Base-by-base conservation (phyloP, 2,888 invertebrate genomes). In the Hyppa rectilinea region DNA sequence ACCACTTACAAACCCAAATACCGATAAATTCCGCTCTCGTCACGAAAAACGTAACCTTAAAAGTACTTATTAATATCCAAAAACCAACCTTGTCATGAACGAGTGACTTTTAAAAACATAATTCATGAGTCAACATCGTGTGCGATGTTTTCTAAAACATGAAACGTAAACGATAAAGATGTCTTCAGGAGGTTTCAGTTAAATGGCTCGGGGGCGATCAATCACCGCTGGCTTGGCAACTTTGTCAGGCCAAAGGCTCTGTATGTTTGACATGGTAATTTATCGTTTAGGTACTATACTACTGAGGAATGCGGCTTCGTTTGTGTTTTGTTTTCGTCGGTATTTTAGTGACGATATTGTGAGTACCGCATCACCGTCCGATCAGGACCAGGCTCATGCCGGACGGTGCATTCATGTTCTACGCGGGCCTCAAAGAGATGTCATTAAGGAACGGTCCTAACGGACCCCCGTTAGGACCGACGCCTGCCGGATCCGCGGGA, bases 201-300 rank as follows among this genome's bases (percentile, higher is more conserved):
- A 80, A 86, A 86, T 85, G 85, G 83, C 78, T 72, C 40, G 60
- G 67, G 64, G 61, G 88, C 84, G 85, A 92, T 92, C 92, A 90
- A 92, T 92, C 92, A 92, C 79, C 81, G 75, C 50, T 73, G 80
- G 76, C 88, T 61, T 71, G 81, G 74, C 88, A 87, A 88, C 86
- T 88, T 87, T 87, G 91, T 86, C 88, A 88, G 88, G 83, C 85
- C 82, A 81, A 86, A 66, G 77, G 80, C 78, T 85, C 80, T 75
- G 76, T 78, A 71, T 80, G 80, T 77, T 72, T 78, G 72, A 77
- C 82, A 78, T 80, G 68, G 62, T 78, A 81, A 85, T 79, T 79
- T 82, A 79, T 79, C 78, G 78, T 78, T 82, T 67, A 82, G 49
- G 29, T 43, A 43, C 23, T 55, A 26, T 66, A 77, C 71, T 65